Percentiles rank a stretch among this genome's conserved stretches.
Evolutionary conservation across 1,140 invertebrate genomes (phyloP).

Genomic region (Acromyrmex echinatior): DNA sequence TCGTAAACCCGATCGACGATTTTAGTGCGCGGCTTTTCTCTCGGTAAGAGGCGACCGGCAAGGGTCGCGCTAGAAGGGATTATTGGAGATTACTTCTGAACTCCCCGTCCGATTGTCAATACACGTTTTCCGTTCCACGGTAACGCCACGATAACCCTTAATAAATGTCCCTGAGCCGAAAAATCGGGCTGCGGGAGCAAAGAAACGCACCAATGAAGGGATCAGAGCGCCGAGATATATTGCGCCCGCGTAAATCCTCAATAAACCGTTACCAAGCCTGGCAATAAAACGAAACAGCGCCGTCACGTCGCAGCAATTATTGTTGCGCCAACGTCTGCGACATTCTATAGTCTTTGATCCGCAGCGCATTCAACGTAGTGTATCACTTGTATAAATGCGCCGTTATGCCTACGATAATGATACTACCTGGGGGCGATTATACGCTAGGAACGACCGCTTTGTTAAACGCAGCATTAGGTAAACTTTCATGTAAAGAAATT

Average conservation of each 20-base stretch:
- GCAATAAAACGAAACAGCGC: constrained; percentile 77
- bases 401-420: constrained; percentile 65
- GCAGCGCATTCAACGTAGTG: constrained; percentile 55
- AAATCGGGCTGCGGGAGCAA: constrained; percentile 73
- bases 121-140: constrained; percentile 74
- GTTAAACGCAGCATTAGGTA: constrained; percentile 1
- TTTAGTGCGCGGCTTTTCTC: constrained; percentile 30
- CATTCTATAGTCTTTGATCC: constrained; percentile 43
- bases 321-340: constrained; percentile 71
- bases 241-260: constrained; percentile 76
- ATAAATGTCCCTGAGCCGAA: constrained; percentile 77
- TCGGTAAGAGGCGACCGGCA: neutral
- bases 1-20: constrained; percentile 66
- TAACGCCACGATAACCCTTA: constrained; percentile 78
- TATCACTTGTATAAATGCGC: constrained; percentile 54
- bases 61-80: constrained; percentile 64
- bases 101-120: constrained; percentile 78
- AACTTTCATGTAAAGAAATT: constrained; percentile 39
- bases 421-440: constrained; percentile 49
- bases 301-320: constrained; percentile 76
- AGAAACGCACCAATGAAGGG: constrained; percentile 74
- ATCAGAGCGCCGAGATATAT: constrained; percentile 76
- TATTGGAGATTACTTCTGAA: constrained; percentile 79
- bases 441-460: constrained; percentile 4
- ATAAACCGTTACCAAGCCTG: constrained; percentile 77